Percentiles rank a stretch among this genome's conserved stretches.
These are phyloP conservation scores for Amblyornis subalaris DNA, from an alignment of 2,113 vertebrate species.

Conservation along the genomic window DNA sequence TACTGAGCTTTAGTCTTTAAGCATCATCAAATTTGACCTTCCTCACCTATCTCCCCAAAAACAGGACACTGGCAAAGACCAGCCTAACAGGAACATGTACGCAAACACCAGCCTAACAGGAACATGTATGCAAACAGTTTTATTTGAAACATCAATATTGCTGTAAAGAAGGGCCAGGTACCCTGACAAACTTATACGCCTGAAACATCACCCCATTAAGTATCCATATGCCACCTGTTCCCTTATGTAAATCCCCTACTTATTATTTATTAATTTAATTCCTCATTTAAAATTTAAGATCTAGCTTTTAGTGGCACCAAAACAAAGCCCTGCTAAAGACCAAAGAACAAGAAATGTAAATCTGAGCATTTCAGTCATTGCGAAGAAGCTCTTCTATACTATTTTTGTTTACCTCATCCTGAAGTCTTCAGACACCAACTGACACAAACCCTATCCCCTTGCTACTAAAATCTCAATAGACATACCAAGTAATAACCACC, in stretches of 20 bases:
- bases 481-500: not conserved
- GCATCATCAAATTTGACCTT: not conserved
- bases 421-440: not conserved
- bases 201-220: not conserved
- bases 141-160: not conserved
- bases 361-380: not conserved
- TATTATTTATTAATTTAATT: not conserved
- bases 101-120: not conserved
- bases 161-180: not conserved
- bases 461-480: not conserved
- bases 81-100: not conserved
- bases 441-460: not conserved
- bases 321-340: not conserved
- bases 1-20: not conserved
- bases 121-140: not conserved
- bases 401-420: not conserved
- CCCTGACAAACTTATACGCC: fast-evolving
- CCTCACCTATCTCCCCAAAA: not conserved
- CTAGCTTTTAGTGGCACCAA: not conserved
- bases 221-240: not conserved
- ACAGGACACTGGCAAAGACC: not conserved
- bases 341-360: not conserved
- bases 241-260: not conserved
- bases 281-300: not conserved
- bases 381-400: not conserved